Evolutionary conservation across 2,113 vertebrate genomes (phyloP), one percentile per base, ranked within the genome.

Genomic region (Hippocampus mohnikei): DNA sequence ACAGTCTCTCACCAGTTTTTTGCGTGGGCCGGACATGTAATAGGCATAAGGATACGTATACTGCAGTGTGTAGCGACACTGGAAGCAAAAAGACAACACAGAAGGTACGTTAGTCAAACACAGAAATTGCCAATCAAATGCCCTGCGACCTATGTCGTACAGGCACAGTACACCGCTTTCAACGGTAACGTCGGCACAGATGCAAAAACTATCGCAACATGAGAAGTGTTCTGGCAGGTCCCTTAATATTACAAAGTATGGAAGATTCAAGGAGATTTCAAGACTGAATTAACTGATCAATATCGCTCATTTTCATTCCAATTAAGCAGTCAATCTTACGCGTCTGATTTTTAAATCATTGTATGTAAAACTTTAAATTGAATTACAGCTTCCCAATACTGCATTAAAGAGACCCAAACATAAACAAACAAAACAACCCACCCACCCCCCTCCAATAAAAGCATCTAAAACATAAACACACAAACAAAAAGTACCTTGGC

Each of bases 11-110:
- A 99, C 97, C 94, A 99, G 90, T 87, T 98, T 98, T 92, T 99
- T 99, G 87, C 96, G 93, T 37, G 96, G 96, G 58, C 97, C 97
- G 42, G 97, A 98, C 86, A 99, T 99, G 93, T 99, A 99, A 90
- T 99, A 99, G 74, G 97, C 97, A 48, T 99, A 99, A 0, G 97
- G 97, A 81, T 99, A 99, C 13, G 97, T 99, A 72, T 99, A 99
- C 86, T 99, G 97, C 91, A 99, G 91, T 21, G 97, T 99, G 81
- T 99, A 99, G 79, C 97, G 97, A 92, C 97, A 99, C 97, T 99
- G 80, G 9, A 80, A 81, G 69, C 25, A 76, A 25, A 58, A 27
- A 67, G 13, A 69, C 20, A 61, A 62, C 1, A 50, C 12, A 44
- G 25, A 18, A 66, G 48, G 52, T 29, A 41, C 27, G 12, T 67